phyloP scores from a whole-genome alignment of 2,113 vertebrate species.

The Amphiprion percula region DNA sequence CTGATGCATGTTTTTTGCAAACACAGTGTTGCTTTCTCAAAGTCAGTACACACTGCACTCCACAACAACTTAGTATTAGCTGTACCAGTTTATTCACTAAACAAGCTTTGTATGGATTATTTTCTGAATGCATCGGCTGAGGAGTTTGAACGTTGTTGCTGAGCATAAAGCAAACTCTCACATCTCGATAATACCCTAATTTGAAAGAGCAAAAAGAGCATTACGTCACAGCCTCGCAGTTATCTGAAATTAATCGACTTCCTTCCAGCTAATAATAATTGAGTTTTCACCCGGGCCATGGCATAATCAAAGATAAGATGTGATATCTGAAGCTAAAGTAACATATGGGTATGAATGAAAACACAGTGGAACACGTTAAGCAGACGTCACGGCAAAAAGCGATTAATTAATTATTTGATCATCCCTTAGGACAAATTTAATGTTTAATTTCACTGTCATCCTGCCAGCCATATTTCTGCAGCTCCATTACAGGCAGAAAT shows the following conservation, averaged over 20 bases:
- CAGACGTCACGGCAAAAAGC: constrained; percentile 16
- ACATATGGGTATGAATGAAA: constrained; percentile 37
- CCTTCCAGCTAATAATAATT: constrained; percentile 63
- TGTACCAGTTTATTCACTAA: not conserved
- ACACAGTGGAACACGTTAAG: constrained; percentile 27
- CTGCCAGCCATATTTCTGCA: constrained; percentile 18
- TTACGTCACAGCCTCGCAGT: constrained; percentile 39
- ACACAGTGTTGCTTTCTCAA: constrained; percentile 4
- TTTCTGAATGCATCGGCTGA: constrained; percentile 2
- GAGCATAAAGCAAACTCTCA: constrained; percentile 16
- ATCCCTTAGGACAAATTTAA: constrained; percentile 23
- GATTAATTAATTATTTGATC: constrained; percentile 20
- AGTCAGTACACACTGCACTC: constrained; percentile 1
- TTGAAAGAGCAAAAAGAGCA: constrained; percentile 35
- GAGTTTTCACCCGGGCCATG: constrained; percentile 48
- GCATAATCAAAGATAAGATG: constrained; percentile 49
- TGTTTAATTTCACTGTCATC: constrained; percentile 35
- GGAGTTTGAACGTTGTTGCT: constrained; percentile 14
- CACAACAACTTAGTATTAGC: not conserved
- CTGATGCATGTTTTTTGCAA: constrained; percentile 29
- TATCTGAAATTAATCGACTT: constrained; percentile 65
- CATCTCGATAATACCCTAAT: constrained; percentile 46
- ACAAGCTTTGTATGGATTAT: not conserved
- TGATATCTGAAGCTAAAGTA: constrained; percentile 33
- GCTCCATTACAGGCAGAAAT: constrained; percentile 9